Base-by-base conservation (phyloP, 1,140 invertebrate species). In the Hycleus cichorii region DNA sequence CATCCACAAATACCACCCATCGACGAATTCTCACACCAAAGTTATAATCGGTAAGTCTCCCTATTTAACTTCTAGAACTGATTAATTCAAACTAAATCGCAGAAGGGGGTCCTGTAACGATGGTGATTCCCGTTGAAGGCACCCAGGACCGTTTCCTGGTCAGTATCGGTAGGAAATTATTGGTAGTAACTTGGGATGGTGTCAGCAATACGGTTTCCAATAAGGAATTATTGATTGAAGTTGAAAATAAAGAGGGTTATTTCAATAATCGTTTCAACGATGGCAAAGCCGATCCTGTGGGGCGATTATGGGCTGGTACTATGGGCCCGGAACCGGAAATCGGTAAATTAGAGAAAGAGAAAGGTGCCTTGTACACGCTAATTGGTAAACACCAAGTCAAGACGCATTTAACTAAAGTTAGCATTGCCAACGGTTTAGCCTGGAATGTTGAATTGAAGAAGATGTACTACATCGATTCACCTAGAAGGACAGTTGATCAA, bases 351-450 rank as follows among this genome's bases (percentile, higher is more conserved):
- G 52, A 54, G 26, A 59, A 49, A 11, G 47, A 61, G 24, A 59
- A 53, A 26, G 65, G 65, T 3, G 48, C 60, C 45, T 51, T 69
- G n/a, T 69, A 64, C 49, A 59, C 48, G 52, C 60, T 64, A 32
- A 42, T 50, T 8, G 8, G 24, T n/a, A 51, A 58, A 44, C 27
- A 43, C 6, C 27, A 58, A 45, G 45, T 64, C n/a, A 65, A 67
- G 51, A 69, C 60, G 40, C 64, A 73, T 49, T 76, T 65, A 52
- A 66, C 58, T 59, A 67, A 77, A 60, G 77, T 89, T 12, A 76
- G 78, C 43, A 85, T 92, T 53, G 86, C 88, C 18, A 94, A 93
- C 70, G 91, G 91, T 0, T 69, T 93, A 4, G 83, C 83, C 4
- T 93, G 90, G 90, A 83, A 83, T 62, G 64, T 74, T 2, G 76